Percentiles rank a stretch among this genome's conserved stretches.
Evolutionary conservation across 2,888 invertebrate genomes (phyloP).

Genomic region (Xylocampa areola): DNA sequence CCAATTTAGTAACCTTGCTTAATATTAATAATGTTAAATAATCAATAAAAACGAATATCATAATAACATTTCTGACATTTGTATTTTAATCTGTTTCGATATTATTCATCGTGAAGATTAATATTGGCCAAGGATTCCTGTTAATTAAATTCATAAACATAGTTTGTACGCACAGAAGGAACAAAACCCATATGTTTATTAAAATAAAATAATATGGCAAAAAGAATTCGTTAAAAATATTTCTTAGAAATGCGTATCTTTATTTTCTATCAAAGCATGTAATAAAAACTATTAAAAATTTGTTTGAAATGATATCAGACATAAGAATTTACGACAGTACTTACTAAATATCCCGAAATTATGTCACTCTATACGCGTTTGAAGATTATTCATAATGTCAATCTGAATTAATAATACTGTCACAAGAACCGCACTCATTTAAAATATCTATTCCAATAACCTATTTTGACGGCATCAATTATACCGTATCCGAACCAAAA

Average conservation of each 20-base stretch:
- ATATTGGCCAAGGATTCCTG: too few species aligned
- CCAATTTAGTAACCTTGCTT: too few species aligned
- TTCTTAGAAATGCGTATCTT: background rate
- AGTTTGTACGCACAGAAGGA: too few species aligned
- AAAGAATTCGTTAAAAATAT: background rate
- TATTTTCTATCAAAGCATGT: background rate
- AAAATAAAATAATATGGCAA: background rate
- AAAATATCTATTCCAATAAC: conserved; percentile 44
- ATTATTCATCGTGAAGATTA: too few species aligned
- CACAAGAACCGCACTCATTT: conserved; percentile 22
- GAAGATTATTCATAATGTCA: conserved; percentile 25
- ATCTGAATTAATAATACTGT: conserved; percentile 28
- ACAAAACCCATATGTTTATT: too few species aligned
- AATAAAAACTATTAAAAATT: conserved; percentile 10
- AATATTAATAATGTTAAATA: too few species aligned
- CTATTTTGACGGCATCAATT: conserved; percentile 42
- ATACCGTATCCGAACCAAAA: conserved; percentile 22
- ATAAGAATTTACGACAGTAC: conserved; percentile 13
- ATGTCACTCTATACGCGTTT: conserved; percentile 22
- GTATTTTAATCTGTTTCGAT: too few species aligned
- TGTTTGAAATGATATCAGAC: conserved; percentile 19
- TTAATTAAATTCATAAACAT: too few species aligned
- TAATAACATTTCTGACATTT: too few species aligned
- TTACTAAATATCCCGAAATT: conserved; percentile 20
- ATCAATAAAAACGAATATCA: too few species aligned